These are phyloP conservation scores for Osmerus eperlanus DNA, from an alignment of 2,113 vertebrate species.

Conservation along the genomic window DNA sequence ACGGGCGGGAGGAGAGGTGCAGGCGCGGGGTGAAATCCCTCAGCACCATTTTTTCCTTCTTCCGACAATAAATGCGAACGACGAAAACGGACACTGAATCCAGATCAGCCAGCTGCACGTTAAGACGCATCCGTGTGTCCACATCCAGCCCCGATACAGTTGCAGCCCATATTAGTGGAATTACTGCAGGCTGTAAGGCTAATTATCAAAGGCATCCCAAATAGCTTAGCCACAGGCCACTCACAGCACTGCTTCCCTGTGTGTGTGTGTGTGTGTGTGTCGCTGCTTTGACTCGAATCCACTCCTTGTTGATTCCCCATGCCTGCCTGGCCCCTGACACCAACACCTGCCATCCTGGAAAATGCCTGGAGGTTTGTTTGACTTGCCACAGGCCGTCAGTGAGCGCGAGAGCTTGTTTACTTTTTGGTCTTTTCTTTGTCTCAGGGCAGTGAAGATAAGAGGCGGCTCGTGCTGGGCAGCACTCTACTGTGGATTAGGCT, in stretches of 20 bases:
- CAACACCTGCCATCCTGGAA: conserved; percentile 71
- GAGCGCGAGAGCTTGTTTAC: conserved; percentile 53
- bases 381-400: conserved; percentile 55
- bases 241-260: background rate
- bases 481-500: conserved; percentile 60
- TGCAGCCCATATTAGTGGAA: background rate
- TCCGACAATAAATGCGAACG: too few species aligned
- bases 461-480: conserved; percentile 59
- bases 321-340: conserved; percentile 60
- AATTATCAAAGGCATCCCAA: background rate
- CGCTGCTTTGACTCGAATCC: conserved; percentile 6
- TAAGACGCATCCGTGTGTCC: too few species aligned
- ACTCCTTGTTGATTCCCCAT: conserved; percentile 51
- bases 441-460: conserved; percentile 71
- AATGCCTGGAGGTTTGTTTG: conserved; percentile 77
- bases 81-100: too few species aligned
- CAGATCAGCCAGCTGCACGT: too few species aligned
- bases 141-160: too few species aligned
- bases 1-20: background rate
- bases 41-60: too few species aligned
- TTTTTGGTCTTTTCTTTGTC: conserved; percentile 64
- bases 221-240: background rate
- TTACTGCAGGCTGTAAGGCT: background rate
- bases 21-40: too few species aligned
- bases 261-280: background rate